phyloP scores from a whole-genome alignment of 1,140 invertebrate species.

The Mycetomoellerius zeteki region DNA sequence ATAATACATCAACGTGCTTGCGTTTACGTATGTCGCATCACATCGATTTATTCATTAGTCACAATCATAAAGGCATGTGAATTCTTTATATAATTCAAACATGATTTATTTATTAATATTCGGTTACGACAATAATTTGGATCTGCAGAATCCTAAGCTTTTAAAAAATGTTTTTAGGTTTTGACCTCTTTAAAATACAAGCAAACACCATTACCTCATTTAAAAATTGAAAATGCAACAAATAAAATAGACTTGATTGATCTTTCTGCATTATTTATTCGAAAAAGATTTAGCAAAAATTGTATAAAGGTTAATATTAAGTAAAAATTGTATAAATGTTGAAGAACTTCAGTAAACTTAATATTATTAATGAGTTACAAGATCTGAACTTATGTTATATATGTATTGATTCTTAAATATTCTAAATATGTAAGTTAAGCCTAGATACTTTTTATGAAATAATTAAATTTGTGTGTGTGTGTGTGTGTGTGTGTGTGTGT shows the following conservation, averaged over 20 bases:
- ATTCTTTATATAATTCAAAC: background rate
- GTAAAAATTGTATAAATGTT: slow-evolving; percentile 46
- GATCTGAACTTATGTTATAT: slow-evolving; percentile 14
- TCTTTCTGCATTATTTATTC: slow-evolving; percentile 23
- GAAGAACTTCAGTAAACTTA: slow-evolving; percentile 28
- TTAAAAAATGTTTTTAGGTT: background rate
- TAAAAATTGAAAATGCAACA: background rate
- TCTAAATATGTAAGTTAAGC: background rate
- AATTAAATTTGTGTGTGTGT: too few relatives aligned
- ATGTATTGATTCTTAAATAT: slow-evolving; percentile 1
- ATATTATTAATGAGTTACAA: slow-evolving; percentile 37
- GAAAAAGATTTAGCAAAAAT: slow-evolving; percentile 36
- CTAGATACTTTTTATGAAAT: background rate
- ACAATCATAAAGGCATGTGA: background rate
- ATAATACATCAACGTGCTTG: background rate
- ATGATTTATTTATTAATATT: background rate
- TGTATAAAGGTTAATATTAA: slow-evolving; percentile 51
- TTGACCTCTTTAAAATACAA: background rate
- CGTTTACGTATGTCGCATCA: background rate
- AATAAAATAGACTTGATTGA: background rate
- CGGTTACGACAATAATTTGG: background rate
- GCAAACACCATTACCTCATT: background rate
- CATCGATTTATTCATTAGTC: slow-evolving; percentile 15
- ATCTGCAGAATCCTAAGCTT: background rate
- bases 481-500: too few relatives aligned